A percentile compares a stretch with the other conserved stretches of the same genome.
These are phyloP conservation scores for Bufo gargarizans DNA, from an alignment of 2,113 vertebrate genomes.

Conservation along the genomic window DNA sequence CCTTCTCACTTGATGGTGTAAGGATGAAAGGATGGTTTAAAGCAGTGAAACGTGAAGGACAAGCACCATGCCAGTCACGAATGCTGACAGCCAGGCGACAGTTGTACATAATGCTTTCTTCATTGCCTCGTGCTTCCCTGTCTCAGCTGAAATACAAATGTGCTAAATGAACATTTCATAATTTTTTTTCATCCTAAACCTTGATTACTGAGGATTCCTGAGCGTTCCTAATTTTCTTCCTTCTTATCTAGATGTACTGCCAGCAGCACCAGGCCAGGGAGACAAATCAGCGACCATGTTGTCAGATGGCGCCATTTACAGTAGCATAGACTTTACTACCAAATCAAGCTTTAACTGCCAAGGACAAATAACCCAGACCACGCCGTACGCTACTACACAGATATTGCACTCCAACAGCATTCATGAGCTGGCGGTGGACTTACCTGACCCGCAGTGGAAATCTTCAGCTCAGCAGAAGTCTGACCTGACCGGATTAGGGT, in stretches of 20 bases:
- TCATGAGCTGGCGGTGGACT: slow-evolving; percentile 94
- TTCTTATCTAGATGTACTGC: slow-evolving; percentile 83
- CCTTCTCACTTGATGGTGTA: slow-evolving; percentile 68
- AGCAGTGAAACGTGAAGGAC: slow-evolving; percentile 91
- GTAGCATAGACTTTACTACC: slow-evolving; percentile 98
- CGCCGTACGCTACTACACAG: slow-evolving; percentile 96
- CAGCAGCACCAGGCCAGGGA: slow-evolving; percentile 81
- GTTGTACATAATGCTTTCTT: slow-evolving; percentile 94
- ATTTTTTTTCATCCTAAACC: slow-evolving; percentile 67
- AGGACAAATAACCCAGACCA: slow-evolving; percentile 92
- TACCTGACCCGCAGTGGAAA: slow-evolving; percentile 96
- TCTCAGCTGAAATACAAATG: slow-evolving; percentile 75
- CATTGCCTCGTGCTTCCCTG: slow-evolving; percentile 72
- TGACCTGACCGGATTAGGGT: slow-evolving; percentile 92
- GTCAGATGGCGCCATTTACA: slow-evolving; percentile 98
- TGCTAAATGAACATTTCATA: slow-evolving; percentile 72
- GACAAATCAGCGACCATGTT: slow-evolving; percentile 97
- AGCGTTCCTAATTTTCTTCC: slow-evolving; percentile 68
- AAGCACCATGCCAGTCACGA: slow-evolving; percentile 78
- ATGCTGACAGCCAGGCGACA: slow-evolving; percentile 78
- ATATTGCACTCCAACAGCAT: slow-evolving; percentile 97
- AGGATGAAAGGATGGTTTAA: slow-evolving; percentile 73
- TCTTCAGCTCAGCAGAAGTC: slow-evolving; percentile 92
- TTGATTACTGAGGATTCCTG: slow-evolving; percentile 64
- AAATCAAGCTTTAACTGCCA: slow-evolving; percentile 95